Evolutionary conservation across 2,888 invertebrate genomes (phyloP), one percentile per base, ranked within the genome.

Genomic region (Drosophila anceps): DNA sequence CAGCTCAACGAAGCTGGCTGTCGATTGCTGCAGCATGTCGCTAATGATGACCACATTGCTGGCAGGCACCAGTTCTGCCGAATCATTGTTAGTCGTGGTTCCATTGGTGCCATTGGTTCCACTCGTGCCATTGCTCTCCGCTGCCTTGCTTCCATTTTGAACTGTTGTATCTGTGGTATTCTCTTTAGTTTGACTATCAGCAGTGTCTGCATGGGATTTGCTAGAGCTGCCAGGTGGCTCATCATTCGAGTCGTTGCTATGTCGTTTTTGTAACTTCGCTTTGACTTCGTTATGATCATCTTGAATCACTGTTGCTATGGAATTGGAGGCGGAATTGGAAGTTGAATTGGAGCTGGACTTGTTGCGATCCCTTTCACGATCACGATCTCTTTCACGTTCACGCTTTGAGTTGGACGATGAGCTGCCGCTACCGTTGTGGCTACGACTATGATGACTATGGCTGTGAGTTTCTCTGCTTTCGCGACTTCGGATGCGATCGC

Each of bases 171-270:
- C 67, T 18, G 66, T 51, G 54, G 50, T 12, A 4, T 64, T 85
- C 8, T 67, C 73, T 54, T 72, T 69, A 24, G 50, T 27, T 43
- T 39, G 18, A 7, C 50, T 29, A 13, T 73, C 43, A 3, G 33
- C 24, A 2, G 31, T 13, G 20, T 71, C 76, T 18, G 69, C 4
- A 0, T 27, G 48, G 1, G 76, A 63, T 55, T 79, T 79, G 0
- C 53, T 48, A 0, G 67, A 41, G 1, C 72, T 66, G 4, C 84
- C 82, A 0, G 84, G 81, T 0, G 94, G 94, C 13, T 93, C 96
- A 90, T 96, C 97, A 81, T 96, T 96, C 0, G 97, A 97, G 92
- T 97, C 97, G 0, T 96, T 96, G 0, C 97, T 97, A 55, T 96
- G 94, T 9, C 97, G 94, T 77, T 94, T 94, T 60, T 95, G 94